These are phyloP conservation scores for Drosophila vallismaia DNA, from an alignment of 2,888 invertebrate species.

Conservation along the genomic window DNA sequence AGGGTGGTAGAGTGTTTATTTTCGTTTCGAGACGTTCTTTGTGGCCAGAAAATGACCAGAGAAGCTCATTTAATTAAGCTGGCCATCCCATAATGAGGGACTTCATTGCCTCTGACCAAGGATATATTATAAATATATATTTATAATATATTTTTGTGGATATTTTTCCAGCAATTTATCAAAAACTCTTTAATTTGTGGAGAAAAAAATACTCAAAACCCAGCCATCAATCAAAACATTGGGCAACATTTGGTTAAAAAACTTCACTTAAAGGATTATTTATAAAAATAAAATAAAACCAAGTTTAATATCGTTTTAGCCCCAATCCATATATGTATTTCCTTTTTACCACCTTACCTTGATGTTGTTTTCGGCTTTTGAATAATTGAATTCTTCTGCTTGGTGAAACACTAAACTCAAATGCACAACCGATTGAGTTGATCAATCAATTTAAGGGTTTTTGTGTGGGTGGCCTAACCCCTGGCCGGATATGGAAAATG, in stretches of 20 bases:
- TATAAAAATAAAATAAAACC: slow-evolving; percentile 25
- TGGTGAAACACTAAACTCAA: slow-evolving; percentile 64
- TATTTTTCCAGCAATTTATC: slow-evolving; percentile 1
- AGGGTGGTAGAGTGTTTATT: slow-evolving; percentile 61
- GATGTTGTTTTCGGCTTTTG: slow-evolving; percentile 54
- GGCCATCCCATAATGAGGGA: slow-evolving; percentile 46
- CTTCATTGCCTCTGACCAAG: slow-evolving; percentile 18
- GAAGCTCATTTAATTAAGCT: slow-evolving; percentile 56
- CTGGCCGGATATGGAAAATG: slow-evolving; percentile 30
- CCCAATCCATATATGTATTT: slow-evolving; percentile 4
- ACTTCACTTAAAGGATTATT: slow-evolving; percentile 27
- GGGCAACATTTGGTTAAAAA: slow-evolving; percentile 35
- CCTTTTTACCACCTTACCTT: slow-evolving; percentile 27
- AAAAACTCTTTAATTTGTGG: background rate
- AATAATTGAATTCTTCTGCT: slow-evolving; percentile 79
- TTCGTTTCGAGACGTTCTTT: slow-evolving; percentile 66
- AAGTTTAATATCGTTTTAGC: slow-evolving; percentile 1
- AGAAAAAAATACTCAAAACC: background rate
- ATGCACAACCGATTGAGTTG: slow-evolving; percentile 66
- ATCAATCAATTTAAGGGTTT: slow-evolving; percentile 67
- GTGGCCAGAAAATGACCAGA: slow-evolving; percentile 38
- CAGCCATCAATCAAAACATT: background rate
- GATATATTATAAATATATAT: background rate
- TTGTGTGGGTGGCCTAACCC: slow-evolving; percentile 3
- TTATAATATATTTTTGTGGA: background rate